A percentile compares a stretch with the other conserved stretches of the same genome.
phyloP scores from a whole-genome alignment of 2,113 vertebrate genomes.

The Sinocyclocheilus grahami region DNA sequence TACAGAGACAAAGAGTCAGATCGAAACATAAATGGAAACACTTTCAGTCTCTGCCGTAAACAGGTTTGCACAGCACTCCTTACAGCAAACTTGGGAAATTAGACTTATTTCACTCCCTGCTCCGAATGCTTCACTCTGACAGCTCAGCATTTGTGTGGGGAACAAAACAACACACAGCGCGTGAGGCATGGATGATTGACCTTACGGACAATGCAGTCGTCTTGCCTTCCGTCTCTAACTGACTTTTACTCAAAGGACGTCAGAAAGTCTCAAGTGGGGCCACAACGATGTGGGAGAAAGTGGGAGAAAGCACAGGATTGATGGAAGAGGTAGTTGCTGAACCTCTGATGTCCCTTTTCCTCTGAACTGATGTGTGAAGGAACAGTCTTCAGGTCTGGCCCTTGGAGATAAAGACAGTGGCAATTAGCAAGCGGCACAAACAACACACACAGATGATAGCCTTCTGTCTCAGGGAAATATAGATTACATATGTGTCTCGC shows the following conservation, averaged over 20 bases:
- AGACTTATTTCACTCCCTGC: slow-evolving; percentile 36
- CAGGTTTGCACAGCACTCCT: neutral
- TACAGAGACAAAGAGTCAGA: slow-evolving; percentile 19
- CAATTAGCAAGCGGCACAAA: slow-evolving; percentile 57
- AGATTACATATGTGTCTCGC: slow-evolving; percentile 13
- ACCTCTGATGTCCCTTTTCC: slow-evolving; percentile 52
- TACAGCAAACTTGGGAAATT: neutral
- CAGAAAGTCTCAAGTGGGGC: slow-evolving; percentile 26
- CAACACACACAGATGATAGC: slow-evolving; percentile 35
- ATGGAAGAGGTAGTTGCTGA: slow-evolving; percentile 21
- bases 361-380: slow-evolving; percentile 49
- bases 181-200: slow-evolving; percentile 39
- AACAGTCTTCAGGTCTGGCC: slow-evolving; percentile 54
- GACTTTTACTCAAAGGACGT: slow-evolving; percentile 4
- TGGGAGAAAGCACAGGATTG: slow-evolving; percentile 1
- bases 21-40: slow-evolving; percentile 17
- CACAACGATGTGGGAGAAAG: neutral
- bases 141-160: slow-evolving; percentile 34
- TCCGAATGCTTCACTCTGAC: slow-evolving; percentile 23
- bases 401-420: slow-evolving; percentile 64
- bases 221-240: slow-evolving; percentile 34
- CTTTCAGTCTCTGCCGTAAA: slow-evolving; percentile 5
- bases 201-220: slow-evolving; percentile 19
- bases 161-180: slow-evolving; percentile 46
- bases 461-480: slow-evolving; percentile 12